Conservation (phyloP, 1,140 invertebrate genomes). For the Diorhabda sublineata region DNA sequence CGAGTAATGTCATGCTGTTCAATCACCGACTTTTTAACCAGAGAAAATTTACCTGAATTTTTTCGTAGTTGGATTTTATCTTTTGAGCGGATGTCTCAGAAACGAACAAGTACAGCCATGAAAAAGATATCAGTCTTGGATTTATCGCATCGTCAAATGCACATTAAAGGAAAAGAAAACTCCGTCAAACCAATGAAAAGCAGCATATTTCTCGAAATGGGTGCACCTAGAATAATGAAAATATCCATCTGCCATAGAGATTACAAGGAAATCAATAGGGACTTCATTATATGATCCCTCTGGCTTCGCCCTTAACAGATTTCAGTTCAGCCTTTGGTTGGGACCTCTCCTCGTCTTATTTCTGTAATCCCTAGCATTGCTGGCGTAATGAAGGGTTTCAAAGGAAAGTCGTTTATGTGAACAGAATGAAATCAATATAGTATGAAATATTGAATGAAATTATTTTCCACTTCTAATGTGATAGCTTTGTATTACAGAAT, state of each 20-base stretch:
- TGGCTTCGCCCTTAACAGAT: constrained; percentile 32
- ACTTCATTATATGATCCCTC: constrained; percentile 35
- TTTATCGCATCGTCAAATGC: constrained; percentile 5
- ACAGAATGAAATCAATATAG: background rate
- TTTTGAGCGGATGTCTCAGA: no score
- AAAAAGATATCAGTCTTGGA: background rate
- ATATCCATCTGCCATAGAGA: constrained; percentile 26
- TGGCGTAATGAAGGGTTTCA: background rate
- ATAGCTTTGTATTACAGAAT: no score
- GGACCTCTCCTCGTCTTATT: constrained; percentile 16
- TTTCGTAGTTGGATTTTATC: no score
- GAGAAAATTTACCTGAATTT: no score
- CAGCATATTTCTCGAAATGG: constrained; percentile 13
- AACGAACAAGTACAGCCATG: background rate
- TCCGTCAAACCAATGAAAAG: background rate
- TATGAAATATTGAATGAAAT: no score
- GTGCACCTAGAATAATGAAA: constrained; percentile 28
- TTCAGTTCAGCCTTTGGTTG: constrained; percentile 30
- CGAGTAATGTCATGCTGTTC: no score
- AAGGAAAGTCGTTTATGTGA: background rate
- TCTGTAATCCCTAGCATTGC: background rate
- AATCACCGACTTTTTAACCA: no score
- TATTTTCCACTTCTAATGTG: no score
- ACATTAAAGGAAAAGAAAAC: background rate
- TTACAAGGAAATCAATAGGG: constrained; percentile 37